Conservation (phyloP, 2,888 invertebrate genomes). For the Cosmopolites sordidus region DNA sequence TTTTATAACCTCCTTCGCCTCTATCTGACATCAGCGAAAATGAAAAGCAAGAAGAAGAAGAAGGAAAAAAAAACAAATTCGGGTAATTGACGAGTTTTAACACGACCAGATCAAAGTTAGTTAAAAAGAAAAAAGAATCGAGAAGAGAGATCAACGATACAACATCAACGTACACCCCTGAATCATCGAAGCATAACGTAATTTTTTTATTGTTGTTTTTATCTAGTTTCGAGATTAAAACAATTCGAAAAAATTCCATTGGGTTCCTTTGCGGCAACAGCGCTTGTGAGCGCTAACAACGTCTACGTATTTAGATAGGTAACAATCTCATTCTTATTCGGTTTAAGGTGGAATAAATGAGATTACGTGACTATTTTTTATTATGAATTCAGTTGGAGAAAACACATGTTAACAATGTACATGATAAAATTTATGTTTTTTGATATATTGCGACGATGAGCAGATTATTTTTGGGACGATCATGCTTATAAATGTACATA, state of each 20-base stretch:
- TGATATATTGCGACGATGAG: neutral
- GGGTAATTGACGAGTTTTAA: slow-evolving; percentile 6
- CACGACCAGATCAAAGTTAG: slow-evolving; percentile 3
- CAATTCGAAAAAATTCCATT: slow-evolving; percentile 18
- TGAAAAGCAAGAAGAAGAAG: neutral
- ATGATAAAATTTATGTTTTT: slow-evolving; percentile 15
- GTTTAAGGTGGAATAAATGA: slow-evolving; percentile 14
- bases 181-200: slow-evolving; percentile 15
- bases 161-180: slow-evolving; percentile 14
- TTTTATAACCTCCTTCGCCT: neutral
- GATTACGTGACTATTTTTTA: slow-evolving; percentile 20
- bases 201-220: slow-evolving; percentile 19
- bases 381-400: slow-evolving; percentile 10
- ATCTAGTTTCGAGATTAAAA: slow-evolving; percentile 21
- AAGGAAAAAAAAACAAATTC: neutral
- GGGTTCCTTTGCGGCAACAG: slow-evolving; percentile 7
- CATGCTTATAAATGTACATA: no score
- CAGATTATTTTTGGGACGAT: no score
- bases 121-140: slow-evolving; percentile 3
- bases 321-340: slow-evolving; percentile 7
- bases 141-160: slow-evolving; percentile 20
- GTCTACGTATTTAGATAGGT: neutral
- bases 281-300: neutral
- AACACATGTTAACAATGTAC: slow-evolving; percentile 20
- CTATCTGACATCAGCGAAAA: neutral